Evolutionary conservation across 2,797 vertebrate species (phyloP), one percentile per base, ranked within the genome.

Genomic region (Esox masquinongy): DNA sequence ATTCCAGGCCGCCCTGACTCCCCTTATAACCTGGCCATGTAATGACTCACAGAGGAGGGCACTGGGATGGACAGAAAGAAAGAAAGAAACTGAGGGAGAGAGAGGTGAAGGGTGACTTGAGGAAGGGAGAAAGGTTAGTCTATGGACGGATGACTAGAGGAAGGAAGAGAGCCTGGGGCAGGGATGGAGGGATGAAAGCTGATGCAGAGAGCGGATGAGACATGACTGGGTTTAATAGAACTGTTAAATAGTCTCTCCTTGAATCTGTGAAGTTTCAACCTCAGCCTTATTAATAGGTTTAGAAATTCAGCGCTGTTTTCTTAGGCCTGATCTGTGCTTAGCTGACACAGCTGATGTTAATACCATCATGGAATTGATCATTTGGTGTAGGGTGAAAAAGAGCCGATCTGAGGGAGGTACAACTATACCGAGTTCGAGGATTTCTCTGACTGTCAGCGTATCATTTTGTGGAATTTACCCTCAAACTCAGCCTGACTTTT

Each of bases 1-100:
- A 67, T 69, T 64, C 78, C 76, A 76, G 78, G 83, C 74, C 75
- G 7, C 53, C 19, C 53, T 80, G 76, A 31, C 74, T 70, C 34
- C 76, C 77, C 68, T 50, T 76, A 76, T 71, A 39, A 6, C 72
- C 75, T 87, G 53, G 19, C 19, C 51, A 34, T 39, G 36, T 39
- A 39, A 39, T 39, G 36, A 31, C 29, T 31, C 29, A 31, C 29
- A 67, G 64, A 69, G 43, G 12, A 34, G 0, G 34, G 4, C 8
- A 15, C 72, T 26, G 29, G 0, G 14, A 26, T 67, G 36, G 68
- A 31, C 14, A 19, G 26, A 19, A 47, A 39, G 19, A 16, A 67
- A 71, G 80, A n/a, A 26, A n/a, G n/a, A n/a, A 70, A 6, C 19
- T 4, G 51, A 7, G 19, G 51, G 6, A 7, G 7, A 2, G 51